phyloP scores from a whole-genome alignment of 2,888 invertebrate species.

The Leptogaster cylindrica region DNA sequence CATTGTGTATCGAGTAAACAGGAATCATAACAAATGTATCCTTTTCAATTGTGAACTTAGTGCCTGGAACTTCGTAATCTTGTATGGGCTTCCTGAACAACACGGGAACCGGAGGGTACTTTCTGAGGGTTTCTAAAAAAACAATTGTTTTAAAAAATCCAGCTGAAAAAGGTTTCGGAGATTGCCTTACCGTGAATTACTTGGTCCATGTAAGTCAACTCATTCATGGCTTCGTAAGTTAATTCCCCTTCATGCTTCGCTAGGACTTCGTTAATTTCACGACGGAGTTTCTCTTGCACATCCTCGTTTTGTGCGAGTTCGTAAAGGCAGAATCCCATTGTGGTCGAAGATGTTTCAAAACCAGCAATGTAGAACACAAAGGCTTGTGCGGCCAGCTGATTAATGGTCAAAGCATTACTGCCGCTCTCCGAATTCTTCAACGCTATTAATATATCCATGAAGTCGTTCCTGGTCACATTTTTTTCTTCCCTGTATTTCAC shows the following conservation, averaged over 20 bases:
- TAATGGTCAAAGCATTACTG: slow-evolving; percentile 55
- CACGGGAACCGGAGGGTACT: slow-evolving; percentile 60
- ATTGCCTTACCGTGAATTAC: slow-evolving; percentile 59
- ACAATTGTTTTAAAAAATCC: slow-evolving; percentile 1
- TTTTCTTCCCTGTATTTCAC: slow-evolving; percentile 58
- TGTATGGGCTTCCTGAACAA: slow-evolving; percentile 56
- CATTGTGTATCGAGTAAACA: slow-evolving; percentile 59
- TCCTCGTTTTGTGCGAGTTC: background rate
- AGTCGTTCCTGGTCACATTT: slow-evolving; percentile 61
- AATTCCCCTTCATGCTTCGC: slow-evolving; percentile 58
- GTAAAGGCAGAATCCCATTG: background rate
- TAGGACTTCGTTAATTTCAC: slow-evolving; percentile 61
- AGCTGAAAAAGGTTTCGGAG: background rate
- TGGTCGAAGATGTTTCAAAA: background rate
- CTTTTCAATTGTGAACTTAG: slow-evolving; percentile 54
- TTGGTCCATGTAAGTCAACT: slow-evolving; percentile 63
- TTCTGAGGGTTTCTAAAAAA: slow-evolving; percentile 61
- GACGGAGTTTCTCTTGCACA: background rate
- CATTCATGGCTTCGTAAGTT: slow-evolving; percentile 62
- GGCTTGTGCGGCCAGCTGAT: slow-evolving; percentile 56
- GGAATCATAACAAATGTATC: slow-evolving; percentile 57
- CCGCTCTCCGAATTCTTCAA: slow-evolving; percentile 57
- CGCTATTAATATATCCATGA: slow-evolving; percentile 64
- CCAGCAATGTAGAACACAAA: slow-evolving; percentile 49
- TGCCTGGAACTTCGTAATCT: slow-evolving; percentile 55